phyloP scores from a whole-genome alignment of 2,797 vertebrate species.

The Artibeus lituratus region DNA sequence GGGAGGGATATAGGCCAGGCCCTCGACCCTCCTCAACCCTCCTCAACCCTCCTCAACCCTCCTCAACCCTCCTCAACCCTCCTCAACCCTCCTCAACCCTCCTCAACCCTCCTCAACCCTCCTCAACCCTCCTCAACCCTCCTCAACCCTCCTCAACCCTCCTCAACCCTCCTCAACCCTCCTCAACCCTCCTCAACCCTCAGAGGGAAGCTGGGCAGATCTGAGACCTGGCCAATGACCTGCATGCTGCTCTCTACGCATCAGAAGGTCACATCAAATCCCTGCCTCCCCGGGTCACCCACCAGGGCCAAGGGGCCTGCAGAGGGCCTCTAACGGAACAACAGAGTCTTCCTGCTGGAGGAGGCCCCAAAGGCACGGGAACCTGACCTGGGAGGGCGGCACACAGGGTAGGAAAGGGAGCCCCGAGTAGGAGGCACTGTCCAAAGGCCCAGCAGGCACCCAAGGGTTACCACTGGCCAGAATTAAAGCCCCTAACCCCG shows the following conservation, averaged over 20 bases:
- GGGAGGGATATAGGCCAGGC: not conserved
- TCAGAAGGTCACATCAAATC: not conserved
- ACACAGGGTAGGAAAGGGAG: not conserved
- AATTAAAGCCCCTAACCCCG: not conserved
- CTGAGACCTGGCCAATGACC: not conserved
- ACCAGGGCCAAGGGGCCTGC: not conserved
- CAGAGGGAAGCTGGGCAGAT: not conserved
- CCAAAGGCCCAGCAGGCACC: not conserved
- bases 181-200: not conserved
- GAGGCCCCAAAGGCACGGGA: not conserved
- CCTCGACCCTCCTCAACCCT: not conserved
- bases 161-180: not conserved
- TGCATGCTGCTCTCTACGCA: not conserved
- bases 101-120: not conserved
- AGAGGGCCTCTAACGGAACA: not conserved
- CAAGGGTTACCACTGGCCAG: not conserved
- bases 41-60: not conserved
- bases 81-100: not conserved
- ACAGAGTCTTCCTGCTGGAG: not conserved
- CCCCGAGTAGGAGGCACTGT: not conserved
- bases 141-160: not conserved
- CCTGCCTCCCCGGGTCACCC: not conserved
- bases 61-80: not conserved
- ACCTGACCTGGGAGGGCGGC: not conserved
- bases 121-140: not conserved